Percentiles rank a stretch among this genome's conserved stretches.
Evolutionary conservation across 2,888 invertebrate species (phyloP).

Genomic region (Operophtera brumata): DNA sequence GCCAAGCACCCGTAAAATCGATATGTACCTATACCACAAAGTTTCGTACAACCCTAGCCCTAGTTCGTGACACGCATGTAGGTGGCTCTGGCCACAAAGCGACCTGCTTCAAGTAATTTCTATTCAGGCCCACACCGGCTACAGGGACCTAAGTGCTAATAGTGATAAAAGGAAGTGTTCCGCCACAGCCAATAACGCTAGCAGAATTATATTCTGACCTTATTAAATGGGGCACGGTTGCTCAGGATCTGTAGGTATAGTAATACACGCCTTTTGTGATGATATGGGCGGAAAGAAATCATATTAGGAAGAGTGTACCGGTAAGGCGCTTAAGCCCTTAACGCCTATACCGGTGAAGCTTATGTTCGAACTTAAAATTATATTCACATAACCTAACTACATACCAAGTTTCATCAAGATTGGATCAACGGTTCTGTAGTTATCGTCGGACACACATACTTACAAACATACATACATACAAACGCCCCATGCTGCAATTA

Average conservation of each 20-base stretch:
- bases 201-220: slow-evolving; percentile 31
- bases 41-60: slow-evolving; percentile 17
- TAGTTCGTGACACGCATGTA: slow-evolving; percentile 64
- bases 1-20: not conserved
- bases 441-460: no score
- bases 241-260: slow-evolving; percentile 16
- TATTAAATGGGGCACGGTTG: slow-evolving; percentile 23
- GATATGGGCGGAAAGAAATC: not conserved
- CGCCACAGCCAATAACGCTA: slow-evolving; percentile 43
- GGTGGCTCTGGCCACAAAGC: slow-evolving; percentile 34
- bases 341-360: no score
- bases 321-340: no score
- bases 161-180: slow-evolving; percentile 56
- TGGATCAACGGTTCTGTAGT: no score
- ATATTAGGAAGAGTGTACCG: not conserved
- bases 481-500: no score
- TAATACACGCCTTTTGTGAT: slow-evolving; percentile 4
- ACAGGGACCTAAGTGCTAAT: slow-evolving; percentile 63
- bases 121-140: slow-evolving; percentile 56
- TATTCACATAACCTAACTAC: no score
- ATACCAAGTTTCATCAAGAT: no score
- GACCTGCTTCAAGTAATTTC: slow-evolving; percentile 59
- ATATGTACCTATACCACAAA: not conserved
- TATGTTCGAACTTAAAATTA: no score
- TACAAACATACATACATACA: no score